A percentile compares a stretch with the other conserved stretches of the same genome.
Evolutionary conservation across 1,140 invertebrate species (phyloP).

Genomic region (Cepaea nemoralis): DNA sequence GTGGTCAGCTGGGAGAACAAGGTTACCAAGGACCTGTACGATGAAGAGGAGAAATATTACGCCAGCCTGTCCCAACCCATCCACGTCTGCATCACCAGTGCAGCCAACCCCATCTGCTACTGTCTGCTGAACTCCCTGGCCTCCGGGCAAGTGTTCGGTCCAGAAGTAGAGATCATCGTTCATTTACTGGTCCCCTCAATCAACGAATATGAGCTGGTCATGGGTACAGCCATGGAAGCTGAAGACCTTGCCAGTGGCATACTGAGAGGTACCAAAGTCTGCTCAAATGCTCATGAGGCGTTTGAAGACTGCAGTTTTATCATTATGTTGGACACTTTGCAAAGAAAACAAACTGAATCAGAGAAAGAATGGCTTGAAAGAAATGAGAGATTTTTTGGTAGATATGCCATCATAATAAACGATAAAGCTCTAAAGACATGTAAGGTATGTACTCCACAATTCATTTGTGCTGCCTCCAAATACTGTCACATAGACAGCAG

Average conservation of each 20-base stretch:
- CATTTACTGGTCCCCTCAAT: conserved; percentile 53
- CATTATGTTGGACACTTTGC: conserved; percentile 66
- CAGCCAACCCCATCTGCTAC: conserved; percentile 58
- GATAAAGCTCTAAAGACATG: conserved; percentile 56
- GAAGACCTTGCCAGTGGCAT: conserved; percentile 62
- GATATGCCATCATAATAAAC: conserved; percentile 64
- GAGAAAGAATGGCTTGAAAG: conserved; percentile 59
- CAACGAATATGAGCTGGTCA: conserved; percentile 50
- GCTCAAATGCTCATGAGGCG: conserved; percentile 54
- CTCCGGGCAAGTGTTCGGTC: conserved; percentile 65
- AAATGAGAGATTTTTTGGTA: conserved; percentile 58
- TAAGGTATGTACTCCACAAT: conserved; percentile 26
- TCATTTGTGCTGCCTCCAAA: background rate
- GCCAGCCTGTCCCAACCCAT: conserved; percentile 61
- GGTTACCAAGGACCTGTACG: conserved; percentile 61
- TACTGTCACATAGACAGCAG: background rate
- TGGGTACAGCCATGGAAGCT: conserved; percentile 65
- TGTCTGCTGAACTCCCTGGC: conserved; percentile 56
- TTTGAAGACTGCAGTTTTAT: conserved; percentile 64
- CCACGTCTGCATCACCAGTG: conserved; percentile 68
- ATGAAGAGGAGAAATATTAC: conserved; percentile 57
- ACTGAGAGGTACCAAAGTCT: conserved; percentile 56
- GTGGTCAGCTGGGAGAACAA: conserved; percentile 66
- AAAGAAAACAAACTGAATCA: conserved; percentile 50
- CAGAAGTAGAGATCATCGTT: conserved; percentile 59